phyloP scores from a whole-genome alignment of 2,888 invertebrate species.

The Elmis aenea region DNA sequence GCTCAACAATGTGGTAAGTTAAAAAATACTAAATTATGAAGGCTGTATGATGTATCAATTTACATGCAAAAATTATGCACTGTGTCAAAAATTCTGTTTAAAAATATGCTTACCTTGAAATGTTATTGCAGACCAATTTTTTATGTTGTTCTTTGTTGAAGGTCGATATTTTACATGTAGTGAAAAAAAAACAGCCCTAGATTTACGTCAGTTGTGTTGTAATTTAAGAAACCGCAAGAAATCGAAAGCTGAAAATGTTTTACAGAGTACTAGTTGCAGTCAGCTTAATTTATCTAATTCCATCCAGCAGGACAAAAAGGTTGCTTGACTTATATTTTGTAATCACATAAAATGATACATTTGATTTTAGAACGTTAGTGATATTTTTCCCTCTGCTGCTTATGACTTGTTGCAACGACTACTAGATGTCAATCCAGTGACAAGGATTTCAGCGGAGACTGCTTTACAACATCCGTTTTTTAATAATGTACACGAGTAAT shows the following conservation, averaged over 20 bases:
- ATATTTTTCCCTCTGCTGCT: constrained; percentile 68
- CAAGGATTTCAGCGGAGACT: constrained; percentile 65
- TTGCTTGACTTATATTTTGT: too few relatives aligned
- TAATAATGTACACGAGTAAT: too few relatives aligned
- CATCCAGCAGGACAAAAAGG: too few relatives aligned
- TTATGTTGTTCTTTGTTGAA: constrained; percentile 23
- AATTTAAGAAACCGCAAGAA: constrained; percentile 45
- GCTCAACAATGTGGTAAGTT: constrained; percentile 61
- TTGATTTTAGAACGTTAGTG: too few relatives aligned
- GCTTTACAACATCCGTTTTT: constrained; percentile 77
- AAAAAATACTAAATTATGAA: constrained; percentile 8
- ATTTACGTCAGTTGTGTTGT: constrained; percentile 47
- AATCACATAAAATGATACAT: too few relatives aligned
- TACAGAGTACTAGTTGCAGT: too few relatives aligned
- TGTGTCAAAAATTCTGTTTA: too few relatives aligned
- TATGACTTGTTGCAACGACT: constrained; percentile 67
- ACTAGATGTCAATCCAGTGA: constrained; percentile 73
- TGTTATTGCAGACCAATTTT: constrained; percentile 2
- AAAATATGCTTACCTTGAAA: too few relatives aligned
- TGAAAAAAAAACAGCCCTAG: constrained; percentile 49
- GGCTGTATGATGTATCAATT: too few relatives aligned
- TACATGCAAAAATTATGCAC: too few relatives aligned
- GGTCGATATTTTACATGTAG: constrained; percentile 54
- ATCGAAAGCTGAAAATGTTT: too few relatives aligned
- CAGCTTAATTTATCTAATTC: too few relatives aligned